Evolutionary conservation across 2,888 invertebrate species (phyloP), one percentile per base, ranked within the genome.

Genomic region (Zonitis immaculata): DNA sequence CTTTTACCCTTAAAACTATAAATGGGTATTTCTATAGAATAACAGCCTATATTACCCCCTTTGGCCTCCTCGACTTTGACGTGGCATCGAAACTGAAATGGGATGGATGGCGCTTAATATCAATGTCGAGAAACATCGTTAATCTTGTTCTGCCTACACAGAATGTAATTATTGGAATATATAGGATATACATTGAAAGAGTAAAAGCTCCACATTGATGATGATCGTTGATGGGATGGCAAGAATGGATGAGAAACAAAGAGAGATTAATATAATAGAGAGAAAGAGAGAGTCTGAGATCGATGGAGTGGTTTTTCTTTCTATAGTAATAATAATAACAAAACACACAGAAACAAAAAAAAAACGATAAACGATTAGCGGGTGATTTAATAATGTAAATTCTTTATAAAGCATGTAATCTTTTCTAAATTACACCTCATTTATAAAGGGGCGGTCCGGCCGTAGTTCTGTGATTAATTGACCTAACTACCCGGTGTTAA

Each of bases 141-240:
- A 76, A 76, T 76, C 76, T 76, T 76, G 67, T 66, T 69, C 67
- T 73, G 74, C 72, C 74, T 73, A 70, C 73, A 72, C 68, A 74
- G 74, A 75, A 75, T 74, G 75, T 75, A 75, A 75, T 75, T 75
- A 75, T 74, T 69, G 68, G 68, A 63, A 66, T 70, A 69, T 70
- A 70, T 66, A 67, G 39, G 39, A 39, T 39, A 66, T 67, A 66
- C 63, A 65, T 59, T 58, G 56, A 50, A 30, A 18, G 20, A 39
- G 39, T 39, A 39, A 39, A 49, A 44, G 59, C 49, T 52, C 43
- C 48, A 53, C 51, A 54, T 52, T 58, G 39, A 39, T 35, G 35
- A 16, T 18, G 1, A 4, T 28, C 50, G 51, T 52, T 54, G 53
- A 51, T 51, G 50, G 52, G 44, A 35, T 47, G 47, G 20, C 39